A percentile compares a stretch with the other conserved stretches of the same genome.
phyloP scores from a whole-genome alignment of 2,888 invertebrate genomes.

The Eudasyphora cyanicolor region DNA sequence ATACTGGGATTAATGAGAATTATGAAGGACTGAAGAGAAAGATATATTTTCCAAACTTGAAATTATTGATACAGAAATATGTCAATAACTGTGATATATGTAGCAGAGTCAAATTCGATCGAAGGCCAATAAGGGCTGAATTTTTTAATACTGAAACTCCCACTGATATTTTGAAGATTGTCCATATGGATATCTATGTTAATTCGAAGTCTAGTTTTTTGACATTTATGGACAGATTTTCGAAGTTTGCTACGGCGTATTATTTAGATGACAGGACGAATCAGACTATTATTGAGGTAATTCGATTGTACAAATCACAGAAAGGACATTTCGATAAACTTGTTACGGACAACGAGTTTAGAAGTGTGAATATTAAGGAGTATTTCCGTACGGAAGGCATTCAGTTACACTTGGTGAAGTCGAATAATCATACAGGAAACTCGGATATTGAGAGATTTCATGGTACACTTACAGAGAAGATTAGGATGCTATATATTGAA shows the following conservation, averaged over 20 bases:
- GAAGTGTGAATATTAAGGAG: neutral
- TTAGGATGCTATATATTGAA: neutral
- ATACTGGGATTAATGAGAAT: constrained; percentile 57
- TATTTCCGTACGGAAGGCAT: neutral
- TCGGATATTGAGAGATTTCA: neutral
- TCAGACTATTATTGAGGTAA: neutral
- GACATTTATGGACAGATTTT: constrained; percentile 56
- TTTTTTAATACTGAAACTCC: constrained; percentile 45
- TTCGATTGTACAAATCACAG: neutral
- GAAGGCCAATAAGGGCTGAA: neutral
- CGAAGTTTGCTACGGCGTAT: constrained; percentile 58
- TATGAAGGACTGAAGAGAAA: constrained; percentile 54
- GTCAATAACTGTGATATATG: constrained; percentile 55
- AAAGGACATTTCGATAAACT: too few species aligned
- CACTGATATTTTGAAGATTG: constrained; percentile 39
- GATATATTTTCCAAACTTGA: constrained; percentile 52
- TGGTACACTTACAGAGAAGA: neutral
- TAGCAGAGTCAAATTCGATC: neutral
- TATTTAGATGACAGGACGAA: constrained; percentile 56
- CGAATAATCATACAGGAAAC: neutral
- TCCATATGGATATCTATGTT: constrained; percentile 4
- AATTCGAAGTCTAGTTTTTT: constrained; percentile 47
- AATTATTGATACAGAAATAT: constrained; percentile 48
- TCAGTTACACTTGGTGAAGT: neutral
- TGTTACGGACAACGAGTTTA: neutral